Evolutionary conservation across 2,113 vertebrate genomes (phyloP).

Genomic region (Triplophysa siluroides): DNA sequence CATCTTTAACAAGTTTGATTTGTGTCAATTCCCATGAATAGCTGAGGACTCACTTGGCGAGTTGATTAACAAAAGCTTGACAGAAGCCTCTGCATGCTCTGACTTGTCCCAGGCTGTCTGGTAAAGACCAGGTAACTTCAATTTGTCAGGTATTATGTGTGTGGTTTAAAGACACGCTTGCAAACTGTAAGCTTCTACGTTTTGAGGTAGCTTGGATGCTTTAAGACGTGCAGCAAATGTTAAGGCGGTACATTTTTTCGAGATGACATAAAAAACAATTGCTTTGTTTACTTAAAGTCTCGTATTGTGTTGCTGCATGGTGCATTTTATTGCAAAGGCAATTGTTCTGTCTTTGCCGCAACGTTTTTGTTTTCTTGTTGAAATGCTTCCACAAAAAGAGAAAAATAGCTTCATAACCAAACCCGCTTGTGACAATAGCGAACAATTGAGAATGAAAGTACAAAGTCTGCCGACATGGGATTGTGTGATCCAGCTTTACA

Average conservation of each 20-base stretch:
- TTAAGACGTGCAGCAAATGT: neutral
- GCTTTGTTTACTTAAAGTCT: neutral
- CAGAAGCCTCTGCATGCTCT: constrained; percentile 22
- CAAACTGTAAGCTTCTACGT: neutral
- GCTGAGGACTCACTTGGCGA: constrained; percentile 8
- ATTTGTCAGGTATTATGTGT: neutral
- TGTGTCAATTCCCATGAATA: constrained; percentile 20
- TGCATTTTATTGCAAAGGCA: neutral
- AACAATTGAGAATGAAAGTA: too few relatives aligned
- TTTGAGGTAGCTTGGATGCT: neutral
- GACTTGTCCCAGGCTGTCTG: constrained; percentile 14
- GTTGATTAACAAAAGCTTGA: constrained; percentile 18
- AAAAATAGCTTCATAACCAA: too few relatives aligned
- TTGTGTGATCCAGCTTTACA: constrained; percentile 9
- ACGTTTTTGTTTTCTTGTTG: too few relatives aligned
- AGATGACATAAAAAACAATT: too few relatives aligned
- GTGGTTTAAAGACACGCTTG: neutral
- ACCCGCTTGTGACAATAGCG: too few relatives aligned
- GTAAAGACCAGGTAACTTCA: neutral
- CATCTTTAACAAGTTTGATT: neutral
- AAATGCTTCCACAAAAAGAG: too few relatives aligned
- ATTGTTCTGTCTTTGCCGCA: too few relatives aligned
- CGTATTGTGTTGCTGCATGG: neutral
- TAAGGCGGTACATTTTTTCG: too few relatives aligned
- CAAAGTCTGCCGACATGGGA: too few relatives aligned